These are phyloP conservation scores for Lepidurus packardi DNA, from an alignment of 1,140 invertebrate species.

Conservation along the genomic window DNA sequence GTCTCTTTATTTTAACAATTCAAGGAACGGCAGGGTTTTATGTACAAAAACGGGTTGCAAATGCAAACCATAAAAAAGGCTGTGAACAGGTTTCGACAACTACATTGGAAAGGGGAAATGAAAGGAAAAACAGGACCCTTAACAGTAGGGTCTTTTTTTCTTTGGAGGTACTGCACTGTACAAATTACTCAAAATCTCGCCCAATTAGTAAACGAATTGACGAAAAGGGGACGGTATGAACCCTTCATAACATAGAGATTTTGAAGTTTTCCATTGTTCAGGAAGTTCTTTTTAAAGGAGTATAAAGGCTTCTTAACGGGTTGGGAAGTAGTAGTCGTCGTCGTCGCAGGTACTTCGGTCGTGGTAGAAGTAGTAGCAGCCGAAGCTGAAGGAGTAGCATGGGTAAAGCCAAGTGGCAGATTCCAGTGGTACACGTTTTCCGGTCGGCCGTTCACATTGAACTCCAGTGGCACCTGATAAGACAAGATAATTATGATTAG, in stretches of 20 bases:
- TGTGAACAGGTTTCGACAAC: no score
- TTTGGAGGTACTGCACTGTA: background rate
- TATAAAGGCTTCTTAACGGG: constrained; percentile 24
- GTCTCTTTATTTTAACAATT: no score
- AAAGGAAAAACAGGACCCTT: background rate
- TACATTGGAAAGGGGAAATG: background rate
- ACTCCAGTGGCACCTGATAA: constrained; percentile 32
- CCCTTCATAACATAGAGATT: constrained; percentile 34
- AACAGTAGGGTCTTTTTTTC: background rate
- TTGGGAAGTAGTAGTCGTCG: constrained; percentile 28
- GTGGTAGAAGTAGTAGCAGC: constrained; percentile 34
- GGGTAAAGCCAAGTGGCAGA: constrained; percentile 29
- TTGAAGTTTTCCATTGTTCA: constrained; percentile 34
- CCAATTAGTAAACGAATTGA: background rate
- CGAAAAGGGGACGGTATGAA: background rate
- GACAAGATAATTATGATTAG: constrained; percentile 12
- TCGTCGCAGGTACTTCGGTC: constrained; percentile 24
- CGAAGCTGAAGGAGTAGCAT: background rate
- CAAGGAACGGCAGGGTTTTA: no score
- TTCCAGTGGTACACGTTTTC: constrained; percentile 36
- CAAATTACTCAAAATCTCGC: background rate
- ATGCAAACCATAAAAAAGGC: no score
- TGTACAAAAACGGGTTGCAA: no score
- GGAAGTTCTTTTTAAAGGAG: constrained; percentile 28
- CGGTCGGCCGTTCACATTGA: constrained; percentile 34